Percentiles rank a stretch among this genome's conserved stretches.
phyloP scores from a whole-genome alignment of 2,888 invertebrate genomes.

The Steinernema carpocapsae region DNA sequence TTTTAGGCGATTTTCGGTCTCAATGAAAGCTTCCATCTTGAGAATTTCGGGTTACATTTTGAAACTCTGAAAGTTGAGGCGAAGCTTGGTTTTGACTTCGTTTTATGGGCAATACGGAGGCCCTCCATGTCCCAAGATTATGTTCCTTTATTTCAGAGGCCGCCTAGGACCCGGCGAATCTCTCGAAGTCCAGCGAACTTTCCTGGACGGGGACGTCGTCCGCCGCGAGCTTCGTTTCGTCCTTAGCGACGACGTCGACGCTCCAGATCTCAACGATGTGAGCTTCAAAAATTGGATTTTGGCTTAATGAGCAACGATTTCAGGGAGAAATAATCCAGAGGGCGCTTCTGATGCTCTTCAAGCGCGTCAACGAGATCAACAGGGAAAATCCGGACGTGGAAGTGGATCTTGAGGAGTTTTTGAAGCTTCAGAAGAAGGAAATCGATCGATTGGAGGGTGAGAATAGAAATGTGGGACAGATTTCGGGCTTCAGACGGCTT shows the following conservation, averaged over 20 bases:
- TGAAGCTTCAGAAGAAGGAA: background rate
- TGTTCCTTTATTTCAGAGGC: background rate
- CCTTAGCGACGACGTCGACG: background rate
- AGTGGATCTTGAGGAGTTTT: background rate
- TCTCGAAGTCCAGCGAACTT: background rate
- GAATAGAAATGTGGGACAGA: background rate
- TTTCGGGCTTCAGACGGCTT: background rate
- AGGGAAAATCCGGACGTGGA: slow-evolving; percentile 6
- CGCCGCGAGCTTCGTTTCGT: slow-evolving; percentile 1
- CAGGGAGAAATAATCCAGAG: background rate
- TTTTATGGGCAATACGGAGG: too few species aligned
- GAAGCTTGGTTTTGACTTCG: too few species aligned
- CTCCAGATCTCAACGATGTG: background rate
- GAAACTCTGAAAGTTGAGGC: too few species aligned
- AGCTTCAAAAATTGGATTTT: background rate
- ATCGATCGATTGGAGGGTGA: background rate
- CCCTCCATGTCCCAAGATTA: too few species aligned
- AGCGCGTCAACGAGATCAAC: background rate
- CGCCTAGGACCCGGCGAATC: slow-evolving; percentile 1
- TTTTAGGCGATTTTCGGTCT: background rate
- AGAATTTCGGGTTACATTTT: too few species aligned
- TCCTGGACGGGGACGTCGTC: background rate
- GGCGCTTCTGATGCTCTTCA: background rate
- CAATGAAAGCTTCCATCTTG: too few species aligned
- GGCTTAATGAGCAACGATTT: too few species aligned